Evolutionary conservation across 2,888 invertebrate species (phyloP), one percentile per base, ranked within the genome.

Genomic region (Mythimna impura): DNA sequence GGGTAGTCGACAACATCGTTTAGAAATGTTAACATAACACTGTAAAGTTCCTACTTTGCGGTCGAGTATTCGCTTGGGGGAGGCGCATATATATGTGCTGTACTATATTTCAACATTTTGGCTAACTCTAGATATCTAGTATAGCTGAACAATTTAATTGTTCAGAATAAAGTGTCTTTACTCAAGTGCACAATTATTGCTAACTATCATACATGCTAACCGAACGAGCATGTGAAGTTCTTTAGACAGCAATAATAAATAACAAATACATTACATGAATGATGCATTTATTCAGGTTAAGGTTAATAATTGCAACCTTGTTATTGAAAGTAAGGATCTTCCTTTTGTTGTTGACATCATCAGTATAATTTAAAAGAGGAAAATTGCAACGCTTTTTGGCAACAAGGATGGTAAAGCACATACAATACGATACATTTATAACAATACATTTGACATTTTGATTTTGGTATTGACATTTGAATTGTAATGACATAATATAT

Each of bases 261-360:
- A 20, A n/a, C 34, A 40, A 55, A 36, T 22, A 17, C 10, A 22
- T 25, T 61, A 20, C 20, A 30, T 8, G 9, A 67, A 73, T 60
- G 50, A 47, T 52, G 65, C 40, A 22, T 63, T 58, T 52, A 52
- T 36, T 52, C 50, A 62, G 82, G 73, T 57, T 60, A 74, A 73
- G 83, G 63, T 54, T 22, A 50, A 10, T 40, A 22, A 40, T 10
- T 17, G 20, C 20, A 66, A 55, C 68, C 58, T 71, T 63, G 57
- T 43, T 47, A 52, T 34, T 66, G 47, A 50, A 71, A n/a, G 20
- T 62, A 66, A 69, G 47, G 47, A 68, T 69, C 66, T 82, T 73
- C 71, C 67, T 71, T 62, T 30, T 52, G n/a, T 34, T 55, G 34
- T 58, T 62, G 50, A 70, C 54, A 70, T 78, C 62, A 71, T 66